Evolutionary conservation across 2,888 invertebrate genomes (phyloP), one percentile per base, ranked within the genome.

Genomic region (Kryphioiulus occultus): DNA sequence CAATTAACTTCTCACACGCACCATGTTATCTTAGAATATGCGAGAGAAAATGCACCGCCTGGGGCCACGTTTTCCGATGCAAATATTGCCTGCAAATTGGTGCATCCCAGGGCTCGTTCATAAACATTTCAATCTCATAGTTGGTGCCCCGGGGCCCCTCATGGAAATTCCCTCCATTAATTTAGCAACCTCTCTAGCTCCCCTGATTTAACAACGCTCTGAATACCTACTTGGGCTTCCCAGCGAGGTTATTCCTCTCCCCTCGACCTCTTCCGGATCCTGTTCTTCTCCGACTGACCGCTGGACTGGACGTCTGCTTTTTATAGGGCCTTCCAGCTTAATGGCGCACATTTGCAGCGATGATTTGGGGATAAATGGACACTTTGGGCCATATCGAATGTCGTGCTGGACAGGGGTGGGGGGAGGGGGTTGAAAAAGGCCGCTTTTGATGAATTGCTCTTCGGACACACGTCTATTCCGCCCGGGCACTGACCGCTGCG

Each of bases 391-490:
- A 15, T 15, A 35, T 35, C 35, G 35, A 35, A 35, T 35, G 35
- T 35, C 35, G 35, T 10, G n/a, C 59, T 59, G 22, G n/a, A 22
- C 59, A 22, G 15, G 42, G 15, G 42, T 3, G 53, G n/a, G 53
- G 15, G 15, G 26, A 26, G 78, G 26, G 78, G 78, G 26, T 15
- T 4, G 78, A 47, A 47, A 9, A 53, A 53, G 53, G 53, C 53
- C 53, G 53, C 53, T 68, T 68, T 78, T 78, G 78, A 78, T 78
- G 30, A 32, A 78, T 78, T 78, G 78, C 78, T 78, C 30, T 78
- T 78, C 78, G 30, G 78, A 78, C 78, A 78, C 78, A 78, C 78
- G 78, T 78, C 78, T 78, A 78, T 78, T 78, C 78, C 78, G 30
- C 78, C 78, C 78, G 78, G 26, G 78, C 78, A 78, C 78, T 78